Base-by-base conservation (phyloP, 2,888 invertebrate species). In the Temnothorax ravouxi region DNA sequence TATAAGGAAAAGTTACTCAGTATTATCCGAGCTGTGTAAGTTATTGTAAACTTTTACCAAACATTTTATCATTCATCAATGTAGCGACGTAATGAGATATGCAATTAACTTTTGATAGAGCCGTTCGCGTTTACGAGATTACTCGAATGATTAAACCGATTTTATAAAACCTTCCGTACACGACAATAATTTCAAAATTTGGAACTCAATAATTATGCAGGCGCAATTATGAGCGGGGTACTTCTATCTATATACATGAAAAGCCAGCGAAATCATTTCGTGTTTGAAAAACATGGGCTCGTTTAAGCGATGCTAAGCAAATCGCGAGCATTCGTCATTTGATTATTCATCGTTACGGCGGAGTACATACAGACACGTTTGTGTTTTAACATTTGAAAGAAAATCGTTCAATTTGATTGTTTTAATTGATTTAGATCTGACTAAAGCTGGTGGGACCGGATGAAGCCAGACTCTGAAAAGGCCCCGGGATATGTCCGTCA, bases 41-140 rank as follows among this genome's bases (percentile, higher is more conserved):
- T n/a, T n/a, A n/a, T n/a, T n/a, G n/a, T n/a, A n/a, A n/a, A n/a
- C n/a, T n/a, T n/a, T n/a, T n/a, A n/a, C n/a, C n/a, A n/a, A n/a
- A n/a, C n/a, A 75, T 47, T 75, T 76, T 50, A 62, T 52, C 25
- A 64, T 38, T 52, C 21, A 76, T 25, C 64, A n/a, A 29, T 15
- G 34, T 61, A 52, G 21, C 44, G 15, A 4, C 21, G 25, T 41
- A 76, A 76, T 76, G 38, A 64, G 34, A 64, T 25, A 25, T 11
- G 62, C 34, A 64, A 76, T 76, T 76, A 76, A 64, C 52, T 76
- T 52, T 64, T 52, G 50, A 76, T 50, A 47, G 62, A 61, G 25
- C 18, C 61, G 61, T 11, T 25, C n/a, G 52, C 25, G 34, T 41
- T 34, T 41, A 21, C 34, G 18, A n/a, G 21, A 79, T 72, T 47